Percentiles rank a stretch among this genome's conserved stretches.
These are phyloP conservation scores for Pelmatolapia mariae DNA, from an alignment of 2,113 vertebrate species.

Conservation along the genomic window DNA sequence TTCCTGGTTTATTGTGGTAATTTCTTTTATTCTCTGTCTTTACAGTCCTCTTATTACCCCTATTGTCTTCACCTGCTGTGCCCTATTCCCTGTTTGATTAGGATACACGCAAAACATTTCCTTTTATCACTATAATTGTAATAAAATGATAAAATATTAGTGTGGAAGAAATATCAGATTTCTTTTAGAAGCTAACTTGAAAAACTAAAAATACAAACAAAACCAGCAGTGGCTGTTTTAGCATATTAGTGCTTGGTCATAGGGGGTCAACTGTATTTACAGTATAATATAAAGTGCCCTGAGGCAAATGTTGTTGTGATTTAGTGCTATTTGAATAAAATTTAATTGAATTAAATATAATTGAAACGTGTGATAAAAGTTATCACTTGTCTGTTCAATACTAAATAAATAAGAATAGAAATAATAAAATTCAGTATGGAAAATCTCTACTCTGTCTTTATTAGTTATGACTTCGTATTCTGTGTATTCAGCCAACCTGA, in stretches of 20 bases:
- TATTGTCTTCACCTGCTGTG: neutral
- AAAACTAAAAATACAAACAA: too few species aligned
- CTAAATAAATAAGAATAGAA: neutral
- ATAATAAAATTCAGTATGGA: neutral
- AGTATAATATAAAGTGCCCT: too few species aligned
- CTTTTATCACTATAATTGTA: neutral
- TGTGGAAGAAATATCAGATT: too few species aligned
- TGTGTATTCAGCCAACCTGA: neutral
- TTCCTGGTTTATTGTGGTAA: neutral
- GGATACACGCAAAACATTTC: neutral
- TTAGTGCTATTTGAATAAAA: neutral
- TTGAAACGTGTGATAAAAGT: neutral
- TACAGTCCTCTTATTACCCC: neutral
- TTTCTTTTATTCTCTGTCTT: neutral
- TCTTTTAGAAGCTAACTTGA: too few species aligned
- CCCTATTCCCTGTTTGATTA: neutral
- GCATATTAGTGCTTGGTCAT: too few species aligned
- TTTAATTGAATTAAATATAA: neutral
- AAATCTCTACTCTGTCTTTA: neutral
- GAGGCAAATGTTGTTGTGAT: too few species aligned
- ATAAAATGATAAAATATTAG: neutral
- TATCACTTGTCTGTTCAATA: neutral
- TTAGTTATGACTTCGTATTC: neutral
- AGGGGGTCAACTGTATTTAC: too few species aligned
- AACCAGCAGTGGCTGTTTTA: too few species aligned